These are phyloP conservation scores for Eretmochelys imbricata DNA, from an alignment of 2,113 vertebrate genomes.

Conservation along the genomic window DNA sequence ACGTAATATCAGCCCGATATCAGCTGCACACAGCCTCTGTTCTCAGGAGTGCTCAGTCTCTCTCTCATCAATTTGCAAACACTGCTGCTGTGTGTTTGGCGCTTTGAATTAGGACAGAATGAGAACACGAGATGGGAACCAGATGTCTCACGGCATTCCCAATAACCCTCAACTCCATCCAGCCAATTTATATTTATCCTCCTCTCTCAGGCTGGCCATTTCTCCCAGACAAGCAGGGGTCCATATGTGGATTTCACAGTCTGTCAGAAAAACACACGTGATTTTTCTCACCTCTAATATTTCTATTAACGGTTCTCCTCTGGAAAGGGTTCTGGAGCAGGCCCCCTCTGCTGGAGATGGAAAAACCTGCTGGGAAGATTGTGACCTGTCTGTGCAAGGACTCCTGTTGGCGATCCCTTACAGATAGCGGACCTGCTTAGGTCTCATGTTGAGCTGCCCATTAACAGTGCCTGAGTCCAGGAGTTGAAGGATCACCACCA, in stretches of 20 bases:
- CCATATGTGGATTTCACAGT: not conserved
- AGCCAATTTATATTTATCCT: conserved; percentile 58
- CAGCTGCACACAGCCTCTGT: conserved; percentile 43
- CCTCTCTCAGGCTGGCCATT: not conserved
- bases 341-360: not conserved
- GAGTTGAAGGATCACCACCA: not conserved
- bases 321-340: not conserved
- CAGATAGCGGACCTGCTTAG: not conserved
- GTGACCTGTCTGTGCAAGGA: not conserved
- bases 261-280: not conserved
- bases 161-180: conserved; percentile 44
- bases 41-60: conserved; percentile 53
- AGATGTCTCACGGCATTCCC: conserved; percentile 70
- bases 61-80: conserved; percentile 67
- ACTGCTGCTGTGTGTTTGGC: conserved; percentile 69
- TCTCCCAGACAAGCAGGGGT: not conserved
- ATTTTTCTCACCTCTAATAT: not conserved
- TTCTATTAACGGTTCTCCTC: not conserved
- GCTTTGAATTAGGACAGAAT: conserved; percentile 73
- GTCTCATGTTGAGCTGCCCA: not conserved
- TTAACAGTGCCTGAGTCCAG: not conserved
- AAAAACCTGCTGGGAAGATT: not conserved
- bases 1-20: conserved; percentile 18
- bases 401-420: not conserved
- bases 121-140: conserved; percentile 72